These are phyloP conservation scores for Amazona guildingii DNA, from an alignment of 2,113 vertebrate species.

Conservation along the genomic window DNA sequence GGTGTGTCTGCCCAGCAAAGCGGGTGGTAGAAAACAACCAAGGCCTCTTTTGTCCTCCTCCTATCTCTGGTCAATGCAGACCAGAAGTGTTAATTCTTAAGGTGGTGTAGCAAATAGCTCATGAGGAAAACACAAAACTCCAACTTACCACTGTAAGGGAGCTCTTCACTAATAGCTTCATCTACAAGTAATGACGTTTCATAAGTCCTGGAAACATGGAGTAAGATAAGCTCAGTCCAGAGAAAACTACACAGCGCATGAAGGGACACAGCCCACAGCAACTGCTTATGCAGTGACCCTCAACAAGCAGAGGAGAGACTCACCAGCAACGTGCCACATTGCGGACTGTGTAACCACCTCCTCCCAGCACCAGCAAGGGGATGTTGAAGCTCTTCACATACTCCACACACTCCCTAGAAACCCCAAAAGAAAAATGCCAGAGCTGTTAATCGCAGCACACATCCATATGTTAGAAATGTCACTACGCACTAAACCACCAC, in stretches of 20 bases:
- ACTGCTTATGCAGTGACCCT: not conserved
- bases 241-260: not conserved
- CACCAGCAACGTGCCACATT: slow-evolving; percentile 98
- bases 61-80: not conserved
- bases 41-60: not conserved
- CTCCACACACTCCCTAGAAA: slow-evolving; percentile 92
- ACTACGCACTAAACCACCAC: rapidly evolving
- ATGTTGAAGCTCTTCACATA: slow-evolving; percentile 99
- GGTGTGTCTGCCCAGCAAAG: not conserved
- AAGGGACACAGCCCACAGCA: not conserved
- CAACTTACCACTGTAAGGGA: slow-evolving; percentile 93
- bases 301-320: not conserved
- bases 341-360: slow-evolving; percentile 95
- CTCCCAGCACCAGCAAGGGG: slow-evolving; percentile 93
- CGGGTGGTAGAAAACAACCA: not conserved
- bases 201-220: slow-evolving; percentile 83
- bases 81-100: not conserved
- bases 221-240: not conserved
- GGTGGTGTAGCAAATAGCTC: not conserved
- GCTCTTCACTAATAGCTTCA: slow-evolving; percentile 95
- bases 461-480: rapidly evolving
- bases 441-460: not conserved
- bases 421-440: not conserved
- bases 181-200: slow-evolving; percentile 94
- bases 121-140: rapidly evolving